A percentile compares a stretch with the other conserved stretches of the same genome.
Evolutionary conservation across 2,888 invertebrate genomes (phyloP).

Genomic region (Drosophila parthenogenetica): DNA sequence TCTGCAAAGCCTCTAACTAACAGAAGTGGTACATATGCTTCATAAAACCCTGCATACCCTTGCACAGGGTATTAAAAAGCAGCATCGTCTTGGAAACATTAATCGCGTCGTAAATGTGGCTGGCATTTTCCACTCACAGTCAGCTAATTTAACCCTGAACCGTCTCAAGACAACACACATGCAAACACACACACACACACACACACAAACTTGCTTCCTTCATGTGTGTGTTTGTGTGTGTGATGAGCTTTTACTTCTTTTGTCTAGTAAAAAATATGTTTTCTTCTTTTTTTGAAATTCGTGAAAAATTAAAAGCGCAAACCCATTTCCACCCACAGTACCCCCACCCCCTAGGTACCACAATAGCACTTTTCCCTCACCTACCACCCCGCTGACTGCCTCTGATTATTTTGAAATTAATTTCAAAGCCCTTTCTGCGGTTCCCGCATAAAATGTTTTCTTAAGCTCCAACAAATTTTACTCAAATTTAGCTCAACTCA

Average conservation of each 20-base stretch:
- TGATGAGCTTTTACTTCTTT: slow-evolving; percentile 43
- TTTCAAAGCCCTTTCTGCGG: slow-evolving; percentile 66
- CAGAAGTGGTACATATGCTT: too few species aligned
- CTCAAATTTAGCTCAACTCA: not conserved
- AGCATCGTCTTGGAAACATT: slow-evolving; percentile 63
- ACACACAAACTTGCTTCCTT: slow-evolving; percentile 14
- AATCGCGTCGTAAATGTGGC: slow-evolving; percentile 68
- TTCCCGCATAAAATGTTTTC: slow-evolving; percentile 41
- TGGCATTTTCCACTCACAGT: slow-evolving; percentile 54
- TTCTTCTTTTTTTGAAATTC: not conserved
- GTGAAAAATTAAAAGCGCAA: slow-evolving; percentile 61
- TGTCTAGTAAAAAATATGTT: slow-evolving; percentile 47
- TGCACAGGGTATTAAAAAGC: slow-evolving; percentile 4
- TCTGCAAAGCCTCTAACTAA: too few species aligned
- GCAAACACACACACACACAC: slow-evolving; percentile 5
- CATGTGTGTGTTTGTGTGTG: slow-evolving; percentile 4
- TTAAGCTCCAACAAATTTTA: slow-evolving; percentile 30
- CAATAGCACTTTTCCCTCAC: too few species aligned
- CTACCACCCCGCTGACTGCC: slow-evolving; percentile 27
- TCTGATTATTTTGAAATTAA: slow-evolving; percentile 79
- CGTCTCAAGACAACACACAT: slow-evolving; percentile 43
- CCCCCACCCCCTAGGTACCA: not conserved
- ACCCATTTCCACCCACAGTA: slow-evolving; percentile 1
- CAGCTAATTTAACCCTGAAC: slow-evolving; percentile 76
- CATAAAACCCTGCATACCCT: too few species aligned